Evolutionary conservation across 2,797 vertebrate species (phyloP), one percentile per base, ranked within the genome.

Genomic region (Gadopsis marmoratus): DNA sequence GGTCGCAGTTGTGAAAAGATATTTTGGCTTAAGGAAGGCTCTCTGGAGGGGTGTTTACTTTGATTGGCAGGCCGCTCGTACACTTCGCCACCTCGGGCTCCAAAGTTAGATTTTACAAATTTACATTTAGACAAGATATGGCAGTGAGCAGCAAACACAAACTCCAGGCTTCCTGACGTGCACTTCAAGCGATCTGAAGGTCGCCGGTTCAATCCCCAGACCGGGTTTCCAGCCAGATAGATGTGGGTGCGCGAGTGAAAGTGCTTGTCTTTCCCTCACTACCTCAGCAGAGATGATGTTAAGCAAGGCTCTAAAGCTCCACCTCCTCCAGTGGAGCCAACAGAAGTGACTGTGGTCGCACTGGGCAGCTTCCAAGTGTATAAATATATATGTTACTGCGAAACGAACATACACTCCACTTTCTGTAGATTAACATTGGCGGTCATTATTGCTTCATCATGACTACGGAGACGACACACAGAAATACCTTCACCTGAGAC

Each of bases 61-160:
- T 54, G 51, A 68, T 19, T 54, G 35, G 43, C 65, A 41, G 23
- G 23, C 5, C n/a, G 26, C 47, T 66, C 64, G 23, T 17, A 16
- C 33, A 17, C 4, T 47, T 43, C 26, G 7, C 16, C 23, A 31
- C 33, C 48, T 53, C 33, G 7, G 23, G 47, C 56, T 51, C 8
- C 33, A 51, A 21, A 41, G 39, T 61, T 37, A 19, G n/a, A 60
- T 53, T 23, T 35, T 13, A 31, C 37, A 41, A 37, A 54, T 41
- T 68, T 54, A 31, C 37, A 43, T 68, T 43, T 55, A 41, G 37
- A 68, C n/a, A 41, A 54, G 14, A 67, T 29, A 7, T 16, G 21
- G 23, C 66, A 26, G 65, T 19, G 65, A 68, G 65, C 23, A 7
- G 23, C 19, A 23, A n/a, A 29, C 51, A 41, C 19, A 37, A 29